Conservation (phyloP, 2,888 invertebrate species). For the Galeopsomyia nigrocyanea region DNA sequence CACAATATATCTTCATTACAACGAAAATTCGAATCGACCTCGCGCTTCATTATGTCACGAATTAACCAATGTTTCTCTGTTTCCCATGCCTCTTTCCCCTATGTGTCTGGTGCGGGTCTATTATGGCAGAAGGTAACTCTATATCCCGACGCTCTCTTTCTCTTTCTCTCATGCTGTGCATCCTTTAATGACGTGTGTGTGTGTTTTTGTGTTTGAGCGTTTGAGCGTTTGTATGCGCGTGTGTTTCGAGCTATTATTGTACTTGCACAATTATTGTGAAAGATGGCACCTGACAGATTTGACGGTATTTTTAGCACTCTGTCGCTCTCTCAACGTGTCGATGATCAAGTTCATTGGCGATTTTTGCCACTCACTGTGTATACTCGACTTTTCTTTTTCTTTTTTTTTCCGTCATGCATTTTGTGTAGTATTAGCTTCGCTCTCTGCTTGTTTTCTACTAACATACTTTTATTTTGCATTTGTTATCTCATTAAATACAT, state of each 20-base stretch:
- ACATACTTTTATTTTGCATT: conserved; percentile 1
- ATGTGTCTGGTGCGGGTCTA: conserved; percentile 68
- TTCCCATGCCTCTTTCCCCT: conserved; percentile 66
- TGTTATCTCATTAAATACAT: background rate
- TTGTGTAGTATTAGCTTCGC: conserved; percentile 25
- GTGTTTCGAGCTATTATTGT: conserved; percentile 41
- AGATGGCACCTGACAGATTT: conserved; percentile 36
- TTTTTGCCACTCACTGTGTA: too few relatives aligned
- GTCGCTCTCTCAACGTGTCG: conserved; percentile 22
- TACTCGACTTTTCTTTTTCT: too few relatives aligned
- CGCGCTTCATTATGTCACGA: background rate
- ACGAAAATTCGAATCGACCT: too few relatives aligned
- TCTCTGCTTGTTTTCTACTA: conserved; percentile 5
- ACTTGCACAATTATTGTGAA: conserved; percentile 46
- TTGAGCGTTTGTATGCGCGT: too few relatives aligned
- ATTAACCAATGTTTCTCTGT: conserved; percentile 56
- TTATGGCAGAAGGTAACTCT: conserved; percentile 68
- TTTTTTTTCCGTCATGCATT: background rate
- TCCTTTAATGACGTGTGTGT: conserved; percentile 41
- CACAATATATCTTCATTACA: too few relatives aligned
- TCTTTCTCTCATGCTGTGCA: conserved; percentile 37
- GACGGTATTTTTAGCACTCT: conserved; percentile 35
- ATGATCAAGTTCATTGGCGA: conserved; percentile 27
- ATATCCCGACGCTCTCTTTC: conserved; percentile 54
- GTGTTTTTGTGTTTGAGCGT: too few relatives aligned